phyloP scores from a whole-genome alignment of 2,797 vertebrate genomes.

The Pyrocephalus nanus region DNA sequence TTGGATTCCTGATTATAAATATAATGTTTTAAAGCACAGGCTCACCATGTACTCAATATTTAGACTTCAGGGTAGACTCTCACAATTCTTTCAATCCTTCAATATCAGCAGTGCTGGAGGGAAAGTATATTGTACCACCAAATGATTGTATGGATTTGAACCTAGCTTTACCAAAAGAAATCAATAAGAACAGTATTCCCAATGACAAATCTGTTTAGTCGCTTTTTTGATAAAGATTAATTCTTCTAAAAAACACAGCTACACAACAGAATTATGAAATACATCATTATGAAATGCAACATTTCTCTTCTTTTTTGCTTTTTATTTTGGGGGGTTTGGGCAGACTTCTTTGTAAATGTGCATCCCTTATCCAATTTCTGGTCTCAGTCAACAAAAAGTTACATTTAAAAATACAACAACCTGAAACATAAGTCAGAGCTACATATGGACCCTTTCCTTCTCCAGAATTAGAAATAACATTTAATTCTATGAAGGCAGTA shows the following conservation, averaged over 20 bases:
- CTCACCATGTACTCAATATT: not conserved
- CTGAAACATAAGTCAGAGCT: not conserved
- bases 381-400: not conserved
- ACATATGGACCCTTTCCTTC: not conserved
- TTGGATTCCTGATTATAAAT: not conserved
- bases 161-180: not conserved
- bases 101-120: not conserved
- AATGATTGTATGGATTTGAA: not conserved
- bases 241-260: not conserved
- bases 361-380: not conserved
- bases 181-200: not conserved
- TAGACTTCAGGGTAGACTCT: not conserved
- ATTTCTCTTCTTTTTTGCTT: not conserved
- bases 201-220: not conserved
- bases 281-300: not conserved
- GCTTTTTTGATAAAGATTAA: not conserved
- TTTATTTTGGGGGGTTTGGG: not conserved
- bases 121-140: not conserved
- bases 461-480: not conserved
- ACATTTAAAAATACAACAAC: not conserved
- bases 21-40: not conserved
- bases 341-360: not conserved
- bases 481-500: not conserved
- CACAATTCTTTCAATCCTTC: not conserved
- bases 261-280: not conserved